A percentile compares a stretch with the other conserved stretches of the same genome.
Evolutionary conservation across 2,888 invertebrate species (phyloP).

Genomic region (Heteromurus nitidus): DNA sequence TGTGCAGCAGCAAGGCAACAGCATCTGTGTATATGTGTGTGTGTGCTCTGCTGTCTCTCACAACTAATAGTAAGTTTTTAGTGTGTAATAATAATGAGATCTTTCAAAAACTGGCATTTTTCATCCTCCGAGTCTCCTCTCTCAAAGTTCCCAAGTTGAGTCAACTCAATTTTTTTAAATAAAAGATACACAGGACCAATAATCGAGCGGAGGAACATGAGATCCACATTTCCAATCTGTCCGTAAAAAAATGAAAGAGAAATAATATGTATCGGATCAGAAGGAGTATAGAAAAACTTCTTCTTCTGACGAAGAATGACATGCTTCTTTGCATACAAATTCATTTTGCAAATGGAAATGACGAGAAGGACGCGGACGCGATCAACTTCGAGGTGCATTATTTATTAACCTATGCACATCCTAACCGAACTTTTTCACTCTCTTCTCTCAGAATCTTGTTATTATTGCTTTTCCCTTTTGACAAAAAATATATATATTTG

Average conservation of each 20-base stretch:
- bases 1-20: not conserved
- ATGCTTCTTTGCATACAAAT: constrained; percentile 62
- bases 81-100: constrained; percentile 38
- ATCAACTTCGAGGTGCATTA: too few species aligned
- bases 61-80: too few species aligned
- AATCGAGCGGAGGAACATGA: not conserved
- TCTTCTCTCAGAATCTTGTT: too few species aligned
- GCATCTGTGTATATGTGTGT: constrained; percentile 19
- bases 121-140: constrained; percentile 23
- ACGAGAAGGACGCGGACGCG: too few species aligned
- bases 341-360: constrained; percentile 29
- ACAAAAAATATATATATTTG: too few species aligned
- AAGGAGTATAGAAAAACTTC: not conserved
- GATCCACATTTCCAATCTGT: constrained; percentile 52
- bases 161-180: constrained; percentile 4
- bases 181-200: not conserved
- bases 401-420: too few species aligned
- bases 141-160: not conserved
- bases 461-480: too few species aligned
- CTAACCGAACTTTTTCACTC: too few species aligned
- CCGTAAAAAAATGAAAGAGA: constrained; percentile 22
- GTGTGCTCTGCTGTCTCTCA: not conserved
- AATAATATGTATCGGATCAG: constrained; percentile 15
- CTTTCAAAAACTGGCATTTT: constrained; percentile 37
- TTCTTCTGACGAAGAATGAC: constrained; percentile 28